These are phyloP conservation scores for Psilopsiagon aymara DNA, from an alignment of 2,113 vertebrate genomes.

Conservation along the genomic window DNA sequence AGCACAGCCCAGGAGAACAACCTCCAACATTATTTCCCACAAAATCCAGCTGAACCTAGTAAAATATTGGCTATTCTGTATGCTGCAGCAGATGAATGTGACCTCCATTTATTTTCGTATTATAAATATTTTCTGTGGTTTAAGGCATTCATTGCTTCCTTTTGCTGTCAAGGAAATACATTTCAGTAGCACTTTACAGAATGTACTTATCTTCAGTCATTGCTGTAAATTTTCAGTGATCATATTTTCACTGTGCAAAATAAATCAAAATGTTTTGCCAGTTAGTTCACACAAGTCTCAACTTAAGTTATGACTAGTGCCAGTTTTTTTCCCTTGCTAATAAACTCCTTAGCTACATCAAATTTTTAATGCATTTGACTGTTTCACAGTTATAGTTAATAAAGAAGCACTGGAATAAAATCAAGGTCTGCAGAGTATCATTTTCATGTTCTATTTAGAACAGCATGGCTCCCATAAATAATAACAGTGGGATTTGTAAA, in stretches of 20 bases:
- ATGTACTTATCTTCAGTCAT: slow-evolving; percentile 70
- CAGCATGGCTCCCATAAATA: background rate
- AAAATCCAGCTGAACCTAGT: slow-evolving; percentile 77
- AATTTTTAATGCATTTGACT: background rate
- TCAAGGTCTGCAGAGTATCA: background rate
- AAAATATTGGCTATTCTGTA: slow-evolving; percentile 64
- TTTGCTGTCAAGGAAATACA: slow-evolving; percentile 76
- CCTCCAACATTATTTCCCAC: slow-evolving; percentile 55
- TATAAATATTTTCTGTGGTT: slow-evolving; percentile 77
- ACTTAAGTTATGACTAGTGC: background rate
- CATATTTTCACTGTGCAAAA: slow-evolving; percentile 61
- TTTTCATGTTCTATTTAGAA: slow-evolving; percentile 11
- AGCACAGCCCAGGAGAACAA: slow-evolving; percentile 24
- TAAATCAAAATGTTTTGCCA: slow-evolving; percentile 75
- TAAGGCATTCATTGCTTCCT: slow-evolving; percentile 75
- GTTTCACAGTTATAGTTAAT: background rate
- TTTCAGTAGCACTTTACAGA: slow-evolving; percentile 79
- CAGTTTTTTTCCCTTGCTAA: background rate
- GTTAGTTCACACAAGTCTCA: slow-evolving; percentile 47
- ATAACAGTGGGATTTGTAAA: background rate
- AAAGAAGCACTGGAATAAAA: background rate
- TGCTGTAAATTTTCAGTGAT: slow-evolving; percentile 71
- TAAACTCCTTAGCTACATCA: slow-evolving; percentile 12
- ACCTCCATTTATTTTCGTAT: slow-evolving; percentile 74
- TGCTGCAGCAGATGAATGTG: slow-evolving; percentile 61